Evolutionary conservation across 2,888 invertebrate species (phyloP), one percentile per base, ranked within the genome.

Genomic region (Elgonia sp.): DNA sequence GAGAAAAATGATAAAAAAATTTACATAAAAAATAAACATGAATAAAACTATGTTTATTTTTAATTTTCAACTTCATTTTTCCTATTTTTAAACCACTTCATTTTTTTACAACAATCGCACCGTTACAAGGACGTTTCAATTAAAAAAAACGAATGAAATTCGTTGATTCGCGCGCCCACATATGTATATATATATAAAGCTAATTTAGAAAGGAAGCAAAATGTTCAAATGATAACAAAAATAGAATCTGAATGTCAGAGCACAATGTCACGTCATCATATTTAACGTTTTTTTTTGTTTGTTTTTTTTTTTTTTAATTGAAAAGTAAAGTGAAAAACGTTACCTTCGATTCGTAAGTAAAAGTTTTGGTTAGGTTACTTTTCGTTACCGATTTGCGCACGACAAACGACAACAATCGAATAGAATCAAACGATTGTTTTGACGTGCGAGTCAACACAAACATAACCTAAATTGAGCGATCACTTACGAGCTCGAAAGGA

Each of bases 201-300:
- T 20, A 77, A 77, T 53, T 29, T 5, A 46, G 10, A 62, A 65
- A 65, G 53, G 55, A 1, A 29, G 29, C 39, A 37, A 76, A 63
- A 53, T 37, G 40, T 53, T 53, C 50, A 29, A 20, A 53, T 62
- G 77, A 77, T 65, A 77, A 77, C 39, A 20, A 67, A 65, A 77
- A 77, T 77, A 77, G 77, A 77, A 65, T 65, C 29, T 39, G 53
- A 65, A n/a, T 63, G 77, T 9, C 18, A 39, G 39, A 72, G 72
- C 39, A 40, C 77, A 65, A 65, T 65, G 77, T 77, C 77, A 77
- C 65, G n/a, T 21, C 29, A 29, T 42, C 42, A 40, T 18, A 29
- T 72, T 46, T 46, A 50, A 40, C 14, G n/a, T n/a, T n/a, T n/a
- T n/a, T n/a, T n/a, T n/a, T n/a, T n/a, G n/a, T n/a, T n/a, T n/a